Percentiles rank a stretch among this genome's conserved stretches.
phyloP scores from a whole-genome alignment of 2,113 vertebrate species.

The Oreocharis arfaki region DNA sequence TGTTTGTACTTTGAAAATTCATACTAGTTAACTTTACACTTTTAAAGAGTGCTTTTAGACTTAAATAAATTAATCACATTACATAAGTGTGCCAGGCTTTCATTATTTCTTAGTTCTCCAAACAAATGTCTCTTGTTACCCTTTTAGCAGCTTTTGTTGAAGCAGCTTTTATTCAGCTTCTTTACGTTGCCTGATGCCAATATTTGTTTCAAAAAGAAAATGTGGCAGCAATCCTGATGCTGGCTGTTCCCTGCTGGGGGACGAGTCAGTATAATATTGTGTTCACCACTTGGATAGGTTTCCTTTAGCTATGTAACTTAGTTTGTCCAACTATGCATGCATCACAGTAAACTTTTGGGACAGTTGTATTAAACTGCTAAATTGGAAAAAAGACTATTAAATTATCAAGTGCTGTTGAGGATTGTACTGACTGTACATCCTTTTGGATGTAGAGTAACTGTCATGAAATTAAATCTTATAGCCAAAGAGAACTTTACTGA shows the following conservation, averaged over 20 bases:
- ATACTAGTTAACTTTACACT: not conserved
- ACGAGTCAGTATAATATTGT: not conserved
- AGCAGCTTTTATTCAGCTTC: conserved; percentile 8
- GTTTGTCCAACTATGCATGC: not conserved
- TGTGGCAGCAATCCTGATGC: fast-evolving
- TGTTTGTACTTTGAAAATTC: not conserved
- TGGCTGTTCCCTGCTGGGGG: not conserved
- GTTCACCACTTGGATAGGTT: not conserved
- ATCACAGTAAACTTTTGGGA: not conserved
- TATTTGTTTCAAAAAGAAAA: conserved; percentile 8
- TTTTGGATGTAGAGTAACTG: not conserved
- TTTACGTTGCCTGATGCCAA: not conserved
- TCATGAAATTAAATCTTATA: not conserved
- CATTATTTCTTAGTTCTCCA: not conserved
- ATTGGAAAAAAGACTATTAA: not conserved
- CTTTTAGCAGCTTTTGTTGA: not conserved
- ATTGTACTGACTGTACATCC: not conserved
- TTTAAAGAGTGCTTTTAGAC: not conserved
- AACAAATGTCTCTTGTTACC: conserved; percentile 2
- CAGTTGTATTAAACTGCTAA: not conserved
- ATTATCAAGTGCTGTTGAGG: not conserved
- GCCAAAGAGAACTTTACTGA: not conserved
- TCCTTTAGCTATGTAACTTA: not conserved
- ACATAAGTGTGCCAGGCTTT: not conserved
- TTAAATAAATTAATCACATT: not conserved